Conservation (phyloP, 2,113 vertebrate genomes). For the Aegithalos caudatus region DNA sequence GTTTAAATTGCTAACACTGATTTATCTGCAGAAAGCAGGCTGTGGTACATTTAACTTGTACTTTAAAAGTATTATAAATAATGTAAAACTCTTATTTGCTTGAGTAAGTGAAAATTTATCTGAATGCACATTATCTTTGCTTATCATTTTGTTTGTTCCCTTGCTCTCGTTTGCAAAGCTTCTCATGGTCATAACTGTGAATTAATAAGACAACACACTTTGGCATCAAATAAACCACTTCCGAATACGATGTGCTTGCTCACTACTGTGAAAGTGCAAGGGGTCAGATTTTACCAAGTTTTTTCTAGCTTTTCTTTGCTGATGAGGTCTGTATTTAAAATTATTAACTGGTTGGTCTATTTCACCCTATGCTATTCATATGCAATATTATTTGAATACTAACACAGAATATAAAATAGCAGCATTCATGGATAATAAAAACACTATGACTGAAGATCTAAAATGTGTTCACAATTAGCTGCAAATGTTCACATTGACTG, state of each 20-base stretch:
- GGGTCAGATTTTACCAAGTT: neutral
- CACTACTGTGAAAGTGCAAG: constrained; percentile 10
- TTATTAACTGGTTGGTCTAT: constrained; percentile 26
- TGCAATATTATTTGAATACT: constrained; percentile 34
- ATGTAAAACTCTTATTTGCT: constrained; percentile 3
- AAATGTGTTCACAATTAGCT: constrained; percentile 45
- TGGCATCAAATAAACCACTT: neutral
- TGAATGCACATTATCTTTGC: neutral
- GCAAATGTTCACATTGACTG: constrained; percentile 15
- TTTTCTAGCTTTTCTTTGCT: constrained; percentile 32
- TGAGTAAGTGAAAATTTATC: neutral
- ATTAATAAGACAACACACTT: neutral
- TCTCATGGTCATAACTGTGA: neutral
- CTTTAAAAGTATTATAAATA: neutral
- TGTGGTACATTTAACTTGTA: neutral
- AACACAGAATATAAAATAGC: constrained; percentile 52
- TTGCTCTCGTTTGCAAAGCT: neutral
- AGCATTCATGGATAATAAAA: constrained; percentile 56
- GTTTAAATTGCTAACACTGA: neutral
- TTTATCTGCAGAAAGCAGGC: neutral
- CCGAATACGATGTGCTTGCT: neutral
- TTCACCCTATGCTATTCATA: constrained; percentile 45
- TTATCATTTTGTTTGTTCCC: neutral
- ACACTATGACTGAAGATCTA: constrained; percentile 18
- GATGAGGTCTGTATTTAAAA: constrained; percentile 52